Conservation (phyloP, 2,888 invertebrate species). For the Gonocerus acuteangulatus region DNA sequence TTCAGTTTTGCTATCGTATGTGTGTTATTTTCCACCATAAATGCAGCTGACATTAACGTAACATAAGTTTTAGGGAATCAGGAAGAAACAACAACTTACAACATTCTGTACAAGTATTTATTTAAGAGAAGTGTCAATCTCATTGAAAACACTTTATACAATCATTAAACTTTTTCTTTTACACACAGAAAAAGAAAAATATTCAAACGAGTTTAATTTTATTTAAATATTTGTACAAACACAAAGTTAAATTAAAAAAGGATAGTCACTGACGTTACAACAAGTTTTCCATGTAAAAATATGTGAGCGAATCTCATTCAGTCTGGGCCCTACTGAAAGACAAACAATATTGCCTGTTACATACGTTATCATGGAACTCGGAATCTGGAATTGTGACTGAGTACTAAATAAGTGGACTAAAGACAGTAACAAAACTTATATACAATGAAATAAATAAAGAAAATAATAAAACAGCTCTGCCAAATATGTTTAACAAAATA, state of each 20-base stretch:
- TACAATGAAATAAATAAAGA: background rate
- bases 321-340: constrained; percentile 26
- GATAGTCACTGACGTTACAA: constrained; percentile 17
- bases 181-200: background rate
- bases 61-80: no score
- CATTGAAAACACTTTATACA: background rate
- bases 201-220: constrained; percentile 12
- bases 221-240: constrained; percentile 17
- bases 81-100: no score
- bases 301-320: constrained; percentile 24
- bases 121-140: background rate
- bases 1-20: no score
- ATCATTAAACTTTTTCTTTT: background rate
- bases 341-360: constrained; percentile 19
- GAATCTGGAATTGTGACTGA: constrained; percentile 24
- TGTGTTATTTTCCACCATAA: no score
- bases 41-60: no score
- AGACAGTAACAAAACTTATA: background rate
- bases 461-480: background rate
- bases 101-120: background rate
- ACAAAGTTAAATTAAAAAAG: constrained; percentile 15
- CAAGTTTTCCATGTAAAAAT: constrained; percentile 21
- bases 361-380: constrained; percentile 2
- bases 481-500: constrained; percentile 4
- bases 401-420: background rate